Base-by-base conservation (phyloP, 2,888 invertebrate genomes). In the Caenorhabditis doughertyi region DNA sequence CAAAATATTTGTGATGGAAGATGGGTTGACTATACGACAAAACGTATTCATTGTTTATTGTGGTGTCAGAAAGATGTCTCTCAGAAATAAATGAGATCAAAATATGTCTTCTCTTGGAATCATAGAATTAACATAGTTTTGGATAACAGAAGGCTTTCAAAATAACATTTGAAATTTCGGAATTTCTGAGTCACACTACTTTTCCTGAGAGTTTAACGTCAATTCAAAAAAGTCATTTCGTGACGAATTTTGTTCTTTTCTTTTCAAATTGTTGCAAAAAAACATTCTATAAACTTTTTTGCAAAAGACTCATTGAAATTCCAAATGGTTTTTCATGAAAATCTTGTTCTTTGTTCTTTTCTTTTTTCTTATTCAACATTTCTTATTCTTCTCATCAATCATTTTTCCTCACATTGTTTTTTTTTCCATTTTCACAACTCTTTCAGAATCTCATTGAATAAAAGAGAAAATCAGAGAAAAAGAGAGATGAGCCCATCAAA, bases 21-120 rank as follows among this genome's bases (percentile, higher is more conserved):
- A 35, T 29, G 27, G 16, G 32, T 32, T 56, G 18, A 32, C 39
- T 58, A 39, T 58, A 39, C 58, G 58, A 58, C 23, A 58, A 39
- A 58, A 58, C 39, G 39, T 58, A 35, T 55, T 27, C 55, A 55
- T 58, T 58, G 58, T 58, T 58, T 39, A 58, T 58, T 9, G 39
- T 0, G 9, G 58, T 5, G 53, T 21, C 18, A n/a, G 2, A 29
- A 7, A 56, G 18, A 56, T 29, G 29, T 39, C 18, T 23, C 11
- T 58, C 21, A 9, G 11, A 39, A 60, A 44, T n/a, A 44, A 44
- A 27, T 42, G 60, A 27, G 42, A 18, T 18, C 4, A 47, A 2
- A 47, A 3, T 42, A 13, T 11, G 9, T 42, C 35, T 35, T 35
- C 35, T 35, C 5, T 35, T 35, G 7, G 35, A 35, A 9, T 7